A percentile compares a stretch with the other conserved stretches of the same genome.
These are phyloP conservation scores for Salarias fasciatus DNA, from an alignment of 2,797 vertebrate species.

Conservation along the genomic window DNA sequence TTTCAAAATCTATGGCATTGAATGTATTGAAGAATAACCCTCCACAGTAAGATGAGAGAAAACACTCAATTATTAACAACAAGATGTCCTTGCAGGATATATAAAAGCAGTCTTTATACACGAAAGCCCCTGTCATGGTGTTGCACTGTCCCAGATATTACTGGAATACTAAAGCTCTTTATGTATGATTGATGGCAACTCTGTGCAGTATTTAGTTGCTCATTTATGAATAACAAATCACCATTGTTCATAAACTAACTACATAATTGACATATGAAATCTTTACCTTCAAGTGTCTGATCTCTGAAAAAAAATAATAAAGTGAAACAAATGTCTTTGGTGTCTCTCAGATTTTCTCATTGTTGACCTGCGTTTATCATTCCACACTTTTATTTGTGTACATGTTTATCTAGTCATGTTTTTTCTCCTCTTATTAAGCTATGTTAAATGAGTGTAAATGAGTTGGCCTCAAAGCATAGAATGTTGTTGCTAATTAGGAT, in stretches of 20 bases:
- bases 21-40: too few relatives aligned
- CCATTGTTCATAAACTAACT: too few relatives aligned
- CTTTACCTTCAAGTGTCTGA: too few relatives aligned
- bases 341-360: too few relatives aligned
- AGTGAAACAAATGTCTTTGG: too few relatives aligned
- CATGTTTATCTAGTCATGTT: not conserved
- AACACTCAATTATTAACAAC: not conserved
- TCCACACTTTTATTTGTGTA: not conserved
- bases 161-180: not conserved
- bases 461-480: not conserved
- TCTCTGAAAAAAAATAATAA: too few relatives aligned
- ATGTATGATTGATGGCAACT: not conserved
- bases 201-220: too few relatives aligned
- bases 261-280: too few relatives aligned
- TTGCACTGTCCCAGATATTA: too few relatives aligned
- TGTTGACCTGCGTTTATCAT: too few relatives aligned
- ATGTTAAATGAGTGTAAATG: not conserved
- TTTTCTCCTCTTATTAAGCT: not conserved
- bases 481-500: not conserved
- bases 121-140: not conserved
- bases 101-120: not conserved
- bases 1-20: too few relatives aligned
- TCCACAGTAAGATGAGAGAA: not conserved
- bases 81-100: not conserved
- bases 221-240: too few relatives aligned